Evolutionary conservation across 2,113 vertebrate genomes (phyloP), one percentile per base, ranked within the genome.

Genomic region (Engystomops pustulosus): DNA sequence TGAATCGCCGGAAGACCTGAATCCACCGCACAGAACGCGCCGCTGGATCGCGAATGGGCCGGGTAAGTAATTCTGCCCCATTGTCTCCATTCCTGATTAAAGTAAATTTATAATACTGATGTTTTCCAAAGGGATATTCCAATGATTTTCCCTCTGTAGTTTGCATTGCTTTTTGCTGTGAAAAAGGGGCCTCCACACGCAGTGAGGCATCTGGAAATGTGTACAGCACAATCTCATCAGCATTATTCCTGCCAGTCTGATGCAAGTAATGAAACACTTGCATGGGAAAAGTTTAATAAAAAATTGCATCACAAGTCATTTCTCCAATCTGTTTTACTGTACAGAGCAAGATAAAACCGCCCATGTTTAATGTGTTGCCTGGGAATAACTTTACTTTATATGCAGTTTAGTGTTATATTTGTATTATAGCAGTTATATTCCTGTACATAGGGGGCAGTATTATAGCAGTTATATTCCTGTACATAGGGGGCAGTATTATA

Each of bases 251-350:
- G 72, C 27, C 72, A 27, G 32, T 76, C 72, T 53, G 72, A 76
- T 76, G 72, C 72, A 53, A 76, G 72, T 55, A 76, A 76, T 76
- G 72, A 76, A 76, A 76, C 49, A 55, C 72, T 76, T 71, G 69
- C 69, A 25, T 71, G 69, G 69, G 36, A 44, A 71, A 71, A 71
- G 36, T 45, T 71, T 45, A 71, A 44, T 71, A 38, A 71, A 71
- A 71, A 71, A 44, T 45, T 45, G 69, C 69, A 44, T 45, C 69
- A n/a, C 70, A 30, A 27, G 27, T 36, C 18, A 0, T 11, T 36
- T 76, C n/a, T 20, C 72, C 27, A 76, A 20, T 32, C 47, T 51
- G 72, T 76, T 17, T 53, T 12, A 53, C 20, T 76, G 72, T 76
- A 76, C 49, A 9, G 20, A 34, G 47, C 30, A 14, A 53, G 47